phyloP scores from a whole-genome alignment of 2,888 invertebrate species.

The Mythimna loreyi region DNA sequence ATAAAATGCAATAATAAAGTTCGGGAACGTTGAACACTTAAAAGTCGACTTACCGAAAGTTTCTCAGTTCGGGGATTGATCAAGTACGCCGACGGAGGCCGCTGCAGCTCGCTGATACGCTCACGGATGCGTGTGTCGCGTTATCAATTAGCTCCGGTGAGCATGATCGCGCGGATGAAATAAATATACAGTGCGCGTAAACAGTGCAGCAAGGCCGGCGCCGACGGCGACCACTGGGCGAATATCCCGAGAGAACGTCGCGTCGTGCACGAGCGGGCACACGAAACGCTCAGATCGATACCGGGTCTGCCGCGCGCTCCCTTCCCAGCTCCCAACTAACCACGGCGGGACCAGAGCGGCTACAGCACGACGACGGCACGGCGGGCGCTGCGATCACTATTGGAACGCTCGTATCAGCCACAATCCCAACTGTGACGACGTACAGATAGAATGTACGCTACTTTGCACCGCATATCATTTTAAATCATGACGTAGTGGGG shows the following conservation, averaged over 20 bases:
- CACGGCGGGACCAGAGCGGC: constrained; percentile 63
- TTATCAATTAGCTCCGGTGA: constrained; percentile 84
- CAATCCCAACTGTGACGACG: constrained; percentile 72
- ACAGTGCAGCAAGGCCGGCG: constrained; percentile 88
- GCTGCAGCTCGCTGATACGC: constrained; percentile 70
- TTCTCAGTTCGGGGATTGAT: constrained; percentile 71
- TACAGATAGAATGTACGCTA: constrained; percentile 75
- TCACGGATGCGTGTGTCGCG: constrained; percentile 77
- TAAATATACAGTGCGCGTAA: constrained; percentile 83
- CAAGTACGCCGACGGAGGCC: constrained; percentile 67
- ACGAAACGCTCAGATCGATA: constrained; percentile 88
- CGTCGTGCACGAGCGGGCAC: constrained; percentile 85
- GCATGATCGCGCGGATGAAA: constrained; percentile 86
- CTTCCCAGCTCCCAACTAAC: constrained; percentile 79
- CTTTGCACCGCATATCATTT: constrained; percentile 81
- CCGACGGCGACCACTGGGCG: constrained; percentile 88
- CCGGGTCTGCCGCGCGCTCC: constrained; percentile 83
- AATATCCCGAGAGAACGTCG: constrained; percentile 88
- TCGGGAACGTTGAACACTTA: constrained; percentile 42
- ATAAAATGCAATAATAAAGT: constrained; percentile 50
- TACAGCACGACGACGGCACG: constrained; percentile 65
- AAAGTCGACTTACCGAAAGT: constrained; percentile 69
- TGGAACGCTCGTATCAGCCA: constrained; percentile 70
- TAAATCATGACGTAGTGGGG: constrained; percentile 83
- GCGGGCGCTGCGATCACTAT: constrained; percentile 66